A percentile compares a stretch with the other conserved stretches of the same genome.
Evolutionary conservation across 2,113 vertebrate genomes (phyloP).

Genomic region (Ahaetulla prasina): DNA sequence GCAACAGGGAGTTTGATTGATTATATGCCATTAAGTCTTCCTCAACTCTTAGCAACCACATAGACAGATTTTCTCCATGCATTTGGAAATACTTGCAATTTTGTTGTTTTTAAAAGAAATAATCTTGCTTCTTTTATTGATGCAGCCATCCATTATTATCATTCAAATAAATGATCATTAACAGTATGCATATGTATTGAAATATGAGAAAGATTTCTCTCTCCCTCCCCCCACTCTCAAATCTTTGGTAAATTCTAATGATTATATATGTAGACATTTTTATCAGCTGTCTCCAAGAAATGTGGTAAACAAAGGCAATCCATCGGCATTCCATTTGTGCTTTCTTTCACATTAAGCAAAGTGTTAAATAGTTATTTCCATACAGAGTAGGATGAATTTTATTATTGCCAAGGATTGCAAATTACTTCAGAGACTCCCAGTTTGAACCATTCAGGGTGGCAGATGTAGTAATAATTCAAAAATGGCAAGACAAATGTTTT

Average conservation of each 20-base stretch:
- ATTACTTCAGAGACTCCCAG: slow-evolving; percentile 32
- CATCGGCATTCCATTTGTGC: slow-evolving; percentile 29
- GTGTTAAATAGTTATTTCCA: slow-evolving; percentile 54
- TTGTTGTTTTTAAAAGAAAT: background rate
- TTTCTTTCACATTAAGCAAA: slow-evolving; percentile 54
- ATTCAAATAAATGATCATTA: slow-evolving; percentile 15
- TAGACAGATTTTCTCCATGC: background rate
- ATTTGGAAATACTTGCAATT: background rate
- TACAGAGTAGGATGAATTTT: slow-evolving; percentile 44
- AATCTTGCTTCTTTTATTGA: background rate
- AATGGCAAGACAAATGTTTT: slow-evolving; percentile 41
- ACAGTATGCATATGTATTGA: slow-evolving; percentile 20
- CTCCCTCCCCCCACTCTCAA: slow-evolving; percentile 6
- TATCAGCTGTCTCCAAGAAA: slow-evolving; percentile 47
- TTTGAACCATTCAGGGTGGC: slow-evolving; percentile 33
- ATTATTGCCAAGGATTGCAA: slow-evolving; percentile 51
- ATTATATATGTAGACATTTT: slow-evolving; percentile 49
- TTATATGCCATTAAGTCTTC: background rate
- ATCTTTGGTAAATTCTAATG: slow-evolving; percentile 37
- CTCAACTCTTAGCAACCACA: background rate
- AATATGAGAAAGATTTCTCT: slow-evolving; percentile 21
- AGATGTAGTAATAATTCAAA: slow-evolving; percentile 17
- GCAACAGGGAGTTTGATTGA: background rate
- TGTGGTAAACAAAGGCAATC: slow-evolving; percentile 49
- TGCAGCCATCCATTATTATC: background rate